Percentiles rank a stretch among this genome's conserved stretches.
Evolutionary conservation across 2,113 vertebrate species (phyloP).

Genomic region (Furnarius figulus): DNA sequence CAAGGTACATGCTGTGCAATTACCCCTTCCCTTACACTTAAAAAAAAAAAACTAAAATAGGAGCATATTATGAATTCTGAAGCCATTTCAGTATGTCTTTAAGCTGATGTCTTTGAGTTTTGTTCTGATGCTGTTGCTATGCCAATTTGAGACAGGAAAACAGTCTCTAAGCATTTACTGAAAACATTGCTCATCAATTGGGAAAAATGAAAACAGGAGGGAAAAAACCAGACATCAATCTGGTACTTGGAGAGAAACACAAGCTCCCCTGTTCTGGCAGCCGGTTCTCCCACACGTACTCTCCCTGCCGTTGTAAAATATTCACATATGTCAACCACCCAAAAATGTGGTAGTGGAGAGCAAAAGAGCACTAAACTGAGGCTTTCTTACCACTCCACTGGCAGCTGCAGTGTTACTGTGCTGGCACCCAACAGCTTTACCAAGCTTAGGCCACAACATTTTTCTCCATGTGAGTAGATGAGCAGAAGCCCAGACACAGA

Average conservation of each 20-base stretch:
- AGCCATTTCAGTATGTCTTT: neutral
- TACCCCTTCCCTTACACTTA: neutral
- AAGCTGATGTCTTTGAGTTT: neutral
- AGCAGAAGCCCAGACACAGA: neutral
- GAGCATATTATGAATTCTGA: neutral
- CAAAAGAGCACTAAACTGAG: neutral
- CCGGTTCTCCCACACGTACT: neutral
- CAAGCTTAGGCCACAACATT: neutral
- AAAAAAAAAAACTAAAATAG: neutral
- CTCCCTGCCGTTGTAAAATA: neutral
- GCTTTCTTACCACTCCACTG: neutral
- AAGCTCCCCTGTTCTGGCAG: neutral
- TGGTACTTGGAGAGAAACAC: neutral
- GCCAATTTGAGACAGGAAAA: conserved; percentile 15
- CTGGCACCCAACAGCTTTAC: neutral
- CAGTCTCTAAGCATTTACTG: conserved; percentile 13
- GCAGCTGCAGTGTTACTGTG: neutral
- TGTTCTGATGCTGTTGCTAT: conserved; percentile 43
- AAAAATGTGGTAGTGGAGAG: neutral
- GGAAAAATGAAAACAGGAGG: neutral
- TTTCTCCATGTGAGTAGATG: fast-evolving
- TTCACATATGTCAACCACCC: neutral
- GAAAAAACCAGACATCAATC: neutral
- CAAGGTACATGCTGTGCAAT: neutral
- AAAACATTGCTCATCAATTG: neutral